Conservation (phyloP, 1,140 invertebrate genomes). For the Cyrtorhinus lividipennis region DNA sequence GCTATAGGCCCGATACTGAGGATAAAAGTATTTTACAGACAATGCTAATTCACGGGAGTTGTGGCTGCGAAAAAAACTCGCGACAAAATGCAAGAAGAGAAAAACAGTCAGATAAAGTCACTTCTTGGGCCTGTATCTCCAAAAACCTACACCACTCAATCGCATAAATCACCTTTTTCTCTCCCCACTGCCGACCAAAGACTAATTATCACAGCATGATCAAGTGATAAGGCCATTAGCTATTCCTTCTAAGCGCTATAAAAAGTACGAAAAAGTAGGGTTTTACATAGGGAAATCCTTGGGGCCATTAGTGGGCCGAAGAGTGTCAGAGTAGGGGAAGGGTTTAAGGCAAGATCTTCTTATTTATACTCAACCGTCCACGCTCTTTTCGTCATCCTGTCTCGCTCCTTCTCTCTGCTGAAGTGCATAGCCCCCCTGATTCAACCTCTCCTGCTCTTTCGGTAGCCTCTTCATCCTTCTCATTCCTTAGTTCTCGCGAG, state of each 20-base stretch:
- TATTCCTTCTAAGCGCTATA: neutral
- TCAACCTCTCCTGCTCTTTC: conserved; percentile 10
- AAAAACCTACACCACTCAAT: neutral
- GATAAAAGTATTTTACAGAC: too few relatives aligned
- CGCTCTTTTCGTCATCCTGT: neutral
- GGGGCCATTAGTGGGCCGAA: neutral
- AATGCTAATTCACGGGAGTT: too few relatives aligned
- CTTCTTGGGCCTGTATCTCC: too few relatives aligned
- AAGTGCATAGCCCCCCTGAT: neutral
- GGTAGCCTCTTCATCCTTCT: too few relatives aligned
- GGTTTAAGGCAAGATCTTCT: neutral
- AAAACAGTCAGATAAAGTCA: too few relatives aligned
- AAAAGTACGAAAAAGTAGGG: neutral
- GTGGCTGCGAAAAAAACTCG: too few relatives aligned
- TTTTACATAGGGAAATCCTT: conserved; percentile 7
- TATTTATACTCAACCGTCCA: conserved; percentile 1
- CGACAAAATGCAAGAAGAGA: too few relatives aligned
- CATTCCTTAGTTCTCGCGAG: neutral
- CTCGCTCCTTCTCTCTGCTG: neutral
- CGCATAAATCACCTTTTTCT: neutral
- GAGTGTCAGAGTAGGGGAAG: neutral
- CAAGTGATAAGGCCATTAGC: conserved; percentile 6
- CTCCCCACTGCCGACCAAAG: neutral
- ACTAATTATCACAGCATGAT: conserved; percentile 3
- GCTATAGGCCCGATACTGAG: too few relatives aligned